Base-by-base conservation (phyloP, 2,888 invertebrate genomes). In the Drosophila lutescens region DNA sequence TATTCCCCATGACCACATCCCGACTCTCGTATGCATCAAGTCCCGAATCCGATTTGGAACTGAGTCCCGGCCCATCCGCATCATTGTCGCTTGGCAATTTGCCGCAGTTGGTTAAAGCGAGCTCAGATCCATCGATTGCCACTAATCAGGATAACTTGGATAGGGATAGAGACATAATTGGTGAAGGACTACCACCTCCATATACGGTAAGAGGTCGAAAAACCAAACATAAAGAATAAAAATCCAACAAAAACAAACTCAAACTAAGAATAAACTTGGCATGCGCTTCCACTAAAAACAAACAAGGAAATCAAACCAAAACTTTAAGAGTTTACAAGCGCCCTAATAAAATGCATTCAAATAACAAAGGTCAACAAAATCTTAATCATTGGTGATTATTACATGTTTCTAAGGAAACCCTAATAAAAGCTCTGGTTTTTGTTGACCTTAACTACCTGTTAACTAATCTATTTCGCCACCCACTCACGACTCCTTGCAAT, bases 1-100 rank as follows among this genome's bases (percentile, higher is more conserved):
- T 99, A 91, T 99, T 99, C 94, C 98, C 98, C 91, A 98, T 98
- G 98, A 97, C 97, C 86, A 97, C 97, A 91, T 95, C 97, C 92
- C 96, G 98, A 91, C 94, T 98, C 84, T 98, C 98, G 91, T 98
- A 98, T 93, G 98, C 98, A 79, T 98, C 98, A 91, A 98, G 98
- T 91, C 98, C 98, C 77, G 98, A 98, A 93, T 98, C 97, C 91
- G 98, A 98, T 93, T 94, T 97, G 92, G 98, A 98, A 91, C 95
- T 97, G 91, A 97, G 96, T 91, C 95, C 95, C 74, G 95, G 95
- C 86, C 95, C 95, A 75, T 94, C 94, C 78, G 93, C 94, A 81
- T 93, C 93, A 83, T 93, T 93, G 90, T 94, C 91, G 91, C 93
- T 93, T 90, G 93, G 93, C 90, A 92, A 92, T 91, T 92, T 92